Evolutionary conservation across 2,797 vertebrate genomes (phyloP).

Genomic region (Xiphophorus birchmanni): DNA sequence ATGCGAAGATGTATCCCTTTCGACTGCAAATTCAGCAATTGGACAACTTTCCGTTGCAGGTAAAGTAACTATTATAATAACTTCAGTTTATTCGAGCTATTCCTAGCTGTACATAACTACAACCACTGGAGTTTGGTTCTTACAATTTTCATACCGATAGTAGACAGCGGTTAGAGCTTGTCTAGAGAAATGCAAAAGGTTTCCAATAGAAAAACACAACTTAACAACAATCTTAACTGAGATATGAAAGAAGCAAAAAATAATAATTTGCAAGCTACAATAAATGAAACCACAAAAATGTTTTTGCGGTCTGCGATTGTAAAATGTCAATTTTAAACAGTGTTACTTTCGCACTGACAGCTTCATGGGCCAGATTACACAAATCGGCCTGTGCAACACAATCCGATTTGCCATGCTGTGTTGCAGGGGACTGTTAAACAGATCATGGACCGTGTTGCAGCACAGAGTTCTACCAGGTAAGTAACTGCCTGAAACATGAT

Average conservation of each 20-base stretch:
- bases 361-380: slow-evolving; percentile 1
- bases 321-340: slow-evolving; percentile 22
- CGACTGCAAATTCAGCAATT: background rate
- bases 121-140: background rate
- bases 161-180: background rate
- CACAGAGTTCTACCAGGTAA: background rate
- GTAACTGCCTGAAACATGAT: background rate
- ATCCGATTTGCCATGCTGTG: background rate
- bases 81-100: background rate
- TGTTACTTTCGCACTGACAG: slow-evolving; percentile 18
- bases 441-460: background rate
- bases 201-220: background rate
- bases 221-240: background rate
- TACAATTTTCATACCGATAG: background rate
- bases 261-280: background rate
- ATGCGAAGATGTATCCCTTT: background rate
- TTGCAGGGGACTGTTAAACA: background rate
- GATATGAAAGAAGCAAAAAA: background rate
- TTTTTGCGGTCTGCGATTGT: background rate
- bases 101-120: background rate
- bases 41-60: background rate
- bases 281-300: background rate
- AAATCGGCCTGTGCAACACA: background rate
- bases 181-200: background rate
- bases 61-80: background rate